Conservation (phyloP, 2,113 vertebrate genomes). For the Tamias sibiricus region DNA sequence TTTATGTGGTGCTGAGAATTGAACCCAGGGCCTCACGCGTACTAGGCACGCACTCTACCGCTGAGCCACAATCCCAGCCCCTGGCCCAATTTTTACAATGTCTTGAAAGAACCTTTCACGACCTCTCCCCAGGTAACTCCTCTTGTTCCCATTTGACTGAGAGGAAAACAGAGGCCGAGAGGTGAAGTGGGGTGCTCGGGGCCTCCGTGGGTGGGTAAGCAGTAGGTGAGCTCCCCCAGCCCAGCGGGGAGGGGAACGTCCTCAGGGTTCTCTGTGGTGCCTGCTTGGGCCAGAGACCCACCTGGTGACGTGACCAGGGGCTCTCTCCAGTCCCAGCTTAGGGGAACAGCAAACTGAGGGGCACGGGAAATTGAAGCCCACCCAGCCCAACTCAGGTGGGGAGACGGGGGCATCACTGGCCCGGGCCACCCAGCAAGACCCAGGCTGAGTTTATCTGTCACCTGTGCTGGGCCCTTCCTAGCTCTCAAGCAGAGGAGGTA, state of each 20-base stretch:
- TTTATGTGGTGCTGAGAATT: too few relatives aligned
- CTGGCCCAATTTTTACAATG: neutral
- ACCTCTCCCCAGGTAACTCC: neutral
- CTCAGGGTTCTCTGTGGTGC: rapidly evolving
- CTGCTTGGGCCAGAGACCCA: neutral
- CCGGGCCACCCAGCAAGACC: neutral
- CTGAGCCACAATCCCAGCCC: too few relatives aligned
- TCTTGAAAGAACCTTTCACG: neutral
- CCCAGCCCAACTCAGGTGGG: neutral
- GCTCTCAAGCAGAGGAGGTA: neutral
- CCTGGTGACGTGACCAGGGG: rapidly evolving
- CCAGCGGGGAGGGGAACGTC: rapidly evolving
- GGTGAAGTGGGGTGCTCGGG: neutral
- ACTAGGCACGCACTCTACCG: too few relatives aligned
- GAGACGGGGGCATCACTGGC: neutral
- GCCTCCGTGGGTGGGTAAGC: rapidly evolving
- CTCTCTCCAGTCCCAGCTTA: neutral
- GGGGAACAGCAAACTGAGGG: neutral
- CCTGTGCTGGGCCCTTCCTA: neutral
- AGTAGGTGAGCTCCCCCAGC: neutral
- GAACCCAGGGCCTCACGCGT: too few relatives aligned
- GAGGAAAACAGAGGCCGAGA: neutral
- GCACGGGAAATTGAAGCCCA: neutral
- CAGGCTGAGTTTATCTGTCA: neutral
- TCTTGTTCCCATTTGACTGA: neutral